A percentile compares a stretch with the other conserved stretches of the same genome.
phyloP scores from a whole-genome alignment of 2,797 vertebrate genomes.

The Holocentrus rufus region DNA sequence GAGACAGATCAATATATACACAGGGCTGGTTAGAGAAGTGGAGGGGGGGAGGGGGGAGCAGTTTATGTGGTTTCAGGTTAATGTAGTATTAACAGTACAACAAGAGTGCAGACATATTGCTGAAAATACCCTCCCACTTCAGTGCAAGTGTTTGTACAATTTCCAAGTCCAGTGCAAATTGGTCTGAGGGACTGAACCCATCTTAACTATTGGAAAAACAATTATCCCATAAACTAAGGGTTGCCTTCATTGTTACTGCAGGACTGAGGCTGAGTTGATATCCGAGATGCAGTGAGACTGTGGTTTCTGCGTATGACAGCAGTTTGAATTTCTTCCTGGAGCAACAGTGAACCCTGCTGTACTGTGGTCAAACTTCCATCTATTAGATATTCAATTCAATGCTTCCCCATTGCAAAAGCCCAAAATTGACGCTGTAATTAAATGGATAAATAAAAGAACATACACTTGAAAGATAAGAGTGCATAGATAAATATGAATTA shows the following conservation, averaged over 20 bases:
- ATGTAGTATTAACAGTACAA: neutral
- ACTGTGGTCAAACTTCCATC: slow-evolving; percentile 27
- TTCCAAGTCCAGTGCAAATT: neutral
- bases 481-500: too few species aligned
- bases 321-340: slow-evolving; percentile 41
- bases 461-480: too few species aligned
- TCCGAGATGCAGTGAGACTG: slow-evolving; percentile 23
- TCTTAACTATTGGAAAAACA: neutral
- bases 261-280: slow-evolving; percentile 15
- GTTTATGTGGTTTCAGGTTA: neutral
- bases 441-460: too few species aligned
- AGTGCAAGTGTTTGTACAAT: neutral
- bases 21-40: neutral
- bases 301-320: slow-evolving; percentile 19
- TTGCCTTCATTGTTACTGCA: neutral
- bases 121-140: neutral
- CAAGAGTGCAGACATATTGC: neutral
- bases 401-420: neutral
- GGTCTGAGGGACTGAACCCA: neutral
- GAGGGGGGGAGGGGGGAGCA: too few species aligned
- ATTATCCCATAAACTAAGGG: neutral
- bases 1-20: neutral
- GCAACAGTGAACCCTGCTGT: slow-evolving; percentile 74
- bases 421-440: neutral
- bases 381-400: neutral